These are phyloP conservation scores for Australoheros scitulus DNA, from an alignment of 2,113 vertebrate genomes.

Conservation along the genomic window DNA sequence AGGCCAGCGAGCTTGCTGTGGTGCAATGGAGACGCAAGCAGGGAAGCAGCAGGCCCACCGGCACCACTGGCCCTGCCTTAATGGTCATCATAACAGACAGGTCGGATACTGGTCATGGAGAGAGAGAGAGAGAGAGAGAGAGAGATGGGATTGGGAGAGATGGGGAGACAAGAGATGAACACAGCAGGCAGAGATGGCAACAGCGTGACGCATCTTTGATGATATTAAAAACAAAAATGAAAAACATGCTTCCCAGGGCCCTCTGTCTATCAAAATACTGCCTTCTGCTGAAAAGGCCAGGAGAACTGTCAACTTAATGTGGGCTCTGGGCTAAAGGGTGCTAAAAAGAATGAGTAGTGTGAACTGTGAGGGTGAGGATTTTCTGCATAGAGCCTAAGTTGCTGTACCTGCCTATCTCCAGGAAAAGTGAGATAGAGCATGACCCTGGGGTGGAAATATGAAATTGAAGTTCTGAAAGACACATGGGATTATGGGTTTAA, in stretches of 20 bases:
- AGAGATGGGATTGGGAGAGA: not conserved
- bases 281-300: not conserved
- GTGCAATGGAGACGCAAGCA: constrained; percentile 43
- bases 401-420: not conserved
- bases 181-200: not conserved
- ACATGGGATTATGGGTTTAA: not conserved
- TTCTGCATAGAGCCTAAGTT: not conserved
- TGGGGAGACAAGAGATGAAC: not conserved
- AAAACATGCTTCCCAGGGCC: not conserved
- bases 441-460: not conserved
- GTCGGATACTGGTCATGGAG: constrained; percentile 21
- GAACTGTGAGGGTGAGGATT: constrained; percentile 2
- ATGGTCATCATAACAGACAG: constrained; percentile 69
- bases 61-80: constrained; percentile 52
- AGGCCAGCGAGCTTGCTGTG: constrained; percentile 44
- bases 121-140: not conserved
- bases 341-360: not conserved
- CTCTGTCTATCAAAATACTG: constrained; percentile 17
- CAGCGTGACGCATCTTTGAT: constrained; percentile 29
- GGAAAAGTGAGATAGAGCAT: not conserved
- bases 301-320: constrained; percentile 12
- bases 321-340: constrained; percentile 6
- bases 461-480: not conserved
- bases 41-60: constrained; percentile 55
- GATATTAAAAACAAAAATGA: constrained; percentile 25